phyloP scores from a whole-genome alignment of 2,113 vertebrate species.

The Bolborhynchus lineola region DNA sequence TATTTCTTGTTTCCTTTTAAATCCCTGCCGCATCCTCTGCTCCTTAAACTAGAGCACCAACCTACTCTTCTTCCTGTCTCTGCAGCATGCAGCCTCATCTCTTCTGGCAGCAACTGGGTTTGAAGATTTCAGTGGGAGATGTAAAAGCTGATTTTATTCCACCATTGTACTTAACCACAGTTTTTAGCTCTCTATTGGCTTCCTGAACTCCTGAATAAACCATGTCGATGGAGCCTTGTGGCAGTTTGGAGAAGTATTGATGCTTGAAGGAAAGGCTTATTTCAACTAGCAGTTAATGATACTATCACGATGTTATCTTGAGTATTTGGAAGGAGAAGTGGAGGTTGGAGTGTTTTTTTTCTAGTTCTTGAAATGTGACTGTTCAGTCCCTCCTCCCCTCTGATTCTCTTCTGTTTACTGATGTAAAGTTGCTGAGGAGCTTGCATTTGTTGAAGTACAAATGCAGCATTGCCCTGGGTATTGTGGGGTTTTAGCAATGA shows the following conservation, averaged over 20 bases:
- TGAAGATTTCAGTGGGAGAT: not conserved
- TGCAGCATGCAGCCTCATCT: not conserved
- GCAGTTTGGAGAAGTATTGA: not conserved
- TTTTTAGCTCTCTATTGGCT: not conserved
- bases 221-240: not conserved
- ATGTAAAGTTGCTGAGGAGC: not conserved
- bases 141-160: not conserved
- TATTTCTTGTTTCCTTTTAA: not conserved
- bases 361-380: not conserved
- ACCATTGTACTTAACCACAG: not conserved
- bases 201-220: not conserved
- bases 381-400: not conserved
- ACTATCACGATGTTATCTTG: not conserved
- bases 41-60: not conserved
- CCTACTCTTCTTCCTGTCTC: not conserved
- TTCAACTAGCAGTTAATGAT: not conserved
- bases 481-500: not conserved
- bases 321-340: not conserved
- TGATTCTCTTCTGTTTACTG: not conserved
- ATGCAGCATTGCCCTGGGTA: not conserved
- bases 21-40: slow-evolving; percentile 3
- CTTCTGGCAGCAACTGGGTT: not conserved
- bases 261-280: not conserved
- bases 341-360: not conserved
- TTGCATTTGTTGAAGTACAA: not conserved